Conservation (phyloP, 2,797 vertebrate species). For the Betta splendens region DNA sequence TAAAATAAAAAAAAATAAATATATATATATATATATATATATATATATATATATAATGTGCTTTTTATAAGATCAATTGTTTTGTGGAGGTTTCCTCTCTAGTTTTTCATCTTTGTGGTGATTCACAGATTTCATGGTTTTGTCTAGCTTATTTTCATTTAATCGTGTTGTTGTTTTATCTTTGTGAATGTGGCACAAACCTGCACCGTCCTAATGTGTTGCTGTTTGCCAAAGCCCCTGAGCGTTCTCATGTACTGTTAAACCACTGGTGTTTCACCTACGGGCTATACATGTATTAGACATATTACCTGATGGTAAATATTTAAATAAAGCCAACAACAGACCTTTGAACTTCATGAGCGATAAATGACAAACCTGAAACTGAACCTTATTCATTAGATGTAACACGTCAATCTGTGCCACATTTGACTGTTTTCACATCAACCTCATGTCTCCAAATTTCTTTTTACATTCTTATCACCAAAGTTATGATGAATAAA, state of each 20-base stretch:
- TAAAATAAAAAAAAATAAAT: constrained; percentile 26
- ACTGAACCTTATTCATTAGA: background rate
- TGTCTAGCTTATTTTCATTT: constrained; percentile 47
- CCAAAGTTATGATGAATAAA: constrained; percentile 55
- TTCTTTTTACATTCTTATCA: constrained; percentile 57
- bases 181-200: constrained; percentile 48
- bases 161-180: constrained; percentile 30
- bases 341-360: too few species aligned
- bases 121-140: constrained; percentile 40
- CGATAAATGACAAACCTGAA: background rate
- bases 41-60: constrained; percentile 25
- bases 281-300: background rate
- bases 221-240: constrained; percentile 63
- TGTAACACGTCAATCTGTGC: constrained; percentile 11
- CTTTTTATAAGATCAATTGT: constrained; percentile 46
- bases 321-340: too few species aligned
- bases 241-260: constrained; percentile 1
- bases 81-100: constrained; percentile 37
- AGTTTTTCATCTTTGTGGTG: constrained; percentile 44
- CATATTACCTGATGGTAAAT: constrained; percentile 3
- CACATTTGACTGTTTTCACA: constrained; percentile 19
- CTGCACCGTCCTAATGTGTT: constrained; percentile 27
- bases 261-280: constrained; percentile 16
- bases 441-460: constrained; percentile 37
- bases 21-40: constrained; percentile 14